Base-by-base conservation (phyloP, 2,797 vertebrate species). In the Poecilia gillii region DNA sequence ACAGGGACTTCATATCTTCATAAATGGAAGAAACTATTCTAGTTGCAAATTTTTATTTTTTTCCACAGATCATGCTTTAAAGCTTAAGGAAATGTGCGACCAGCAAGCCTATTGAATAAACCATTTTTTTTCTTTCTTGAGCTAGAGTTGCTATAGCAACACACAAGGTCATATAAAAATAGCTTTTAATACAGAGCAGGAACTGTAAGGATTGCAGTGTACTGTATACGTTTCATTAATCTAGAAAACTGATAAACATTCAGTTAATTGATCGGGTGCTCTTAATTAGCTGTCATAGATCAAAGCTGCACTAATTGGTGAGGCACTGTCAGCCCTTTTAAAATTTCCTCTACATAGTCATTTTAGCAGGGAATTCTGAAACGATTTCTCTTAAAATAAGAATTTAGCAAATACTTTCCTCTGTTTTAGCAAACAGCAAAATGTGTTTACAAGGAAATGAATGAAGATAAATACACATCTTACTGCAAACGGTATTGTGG, bases 81-180 rank as follows among this genome's bases (percentile, higher is more conserved):
- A 77, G 76, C 71, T 57, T 86, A 36, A 45, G 82, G 79, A 88
- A 87, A 88, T 78, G 66, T 82, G 82, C 79, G 77, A 77, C 88
- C 88, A 93, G 90, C 88, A 90, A 92, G 84, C 79, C 82, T 85
- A 79, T 80, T 90, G 86, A 92, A 94, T 86, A 92, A 91, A 93
- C 82, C 85, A 87, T 88, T 82, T 81, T 84, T 51, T 85, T 82
- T 84, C 83, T 87, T 90, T 85, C 87, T 90, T 90, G 86, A 92
- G 84, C 93, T 94, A 95, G 94, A 92, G 95, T 96, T 95, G 88
- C 95, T 92, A 96, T 95, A 92, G 94, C 91, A 96, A 96, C 95
- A 86, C 92, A 91, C 86, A 92, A 92, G 91, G 94, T 94, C 92
- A 92, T 85, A 85, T 86, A 87, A 90, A 91, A 92, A 94, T 89